Conservation (phyloP, 2,797 vertebrate genomes). For the Sebastes vulpes region DNA sequence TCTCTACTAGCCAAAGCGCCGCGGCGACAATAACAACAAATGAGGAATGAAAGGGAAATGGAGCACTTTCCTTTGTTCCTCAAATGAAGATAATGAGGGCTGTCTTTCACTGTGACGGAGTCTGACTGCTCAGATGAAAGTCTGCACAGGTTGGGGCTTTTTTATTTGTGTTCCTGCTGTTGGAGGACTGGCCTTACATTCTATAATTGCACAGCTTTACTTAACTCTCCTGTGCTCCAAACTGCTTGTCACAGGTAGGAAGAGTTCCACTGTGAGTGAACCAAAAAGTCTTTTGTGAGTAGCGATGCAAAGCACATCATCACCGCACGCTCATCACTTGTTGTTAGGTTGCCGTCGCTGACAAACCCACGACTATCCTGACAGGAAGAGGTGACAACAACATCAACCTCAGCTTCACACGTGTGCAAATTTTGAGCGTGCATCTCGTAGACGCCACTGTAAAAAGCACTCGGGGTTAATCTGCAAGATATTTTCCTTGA, state of each 20-base stretch:
- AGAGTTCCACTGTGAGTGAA: neutral
- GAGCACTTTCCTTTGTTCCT: conserved; percentile 69
- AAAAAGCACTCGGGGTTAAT: conserved; percentile 24
- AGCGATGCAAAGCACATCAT: conserved; percentile 40
- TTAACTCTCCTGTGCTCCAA: neutral
- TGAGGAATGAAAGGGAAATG: conserved; percentile 63
- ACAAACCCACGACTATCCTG: conserved; percentile 26
- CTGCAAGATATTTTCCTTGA: conserved; percentile 41
- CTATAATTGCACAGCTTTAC: conserved; percentile 20
- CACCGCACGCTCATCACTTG: conserved; percentile 42
- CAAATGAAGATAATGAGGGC: conserved; percentile 73
- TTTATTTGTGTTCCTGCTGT: conserved; percentile 10
- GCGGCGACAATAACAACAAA: conserved; percentile 73
- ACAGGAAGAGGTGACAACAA: conserved; percentile 3
- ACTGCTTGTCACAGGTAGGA: neutral
- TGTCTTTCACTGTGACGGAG: conserved; percentile 41
- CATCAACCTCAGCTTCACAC: neutral
- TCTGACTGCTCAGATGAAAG: conserved; percentile 13
- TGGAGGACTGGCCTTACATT: conserved; percentile 2
- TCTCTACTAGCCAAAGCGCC: conserved; percentile 29
- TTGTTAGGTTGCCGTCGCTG: conserved; percentile 45
- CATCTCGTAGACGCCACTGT: neutral
- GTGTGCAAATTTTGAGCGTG: neutral
- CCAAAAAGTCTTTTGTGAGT: conserved; percentile 40
- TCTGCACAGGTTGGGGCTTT: neutral